phyloP scores from a whole-genome alignment of 2,113 vertebrate genomes.

The Pristiophorus japonicus region DNA sequence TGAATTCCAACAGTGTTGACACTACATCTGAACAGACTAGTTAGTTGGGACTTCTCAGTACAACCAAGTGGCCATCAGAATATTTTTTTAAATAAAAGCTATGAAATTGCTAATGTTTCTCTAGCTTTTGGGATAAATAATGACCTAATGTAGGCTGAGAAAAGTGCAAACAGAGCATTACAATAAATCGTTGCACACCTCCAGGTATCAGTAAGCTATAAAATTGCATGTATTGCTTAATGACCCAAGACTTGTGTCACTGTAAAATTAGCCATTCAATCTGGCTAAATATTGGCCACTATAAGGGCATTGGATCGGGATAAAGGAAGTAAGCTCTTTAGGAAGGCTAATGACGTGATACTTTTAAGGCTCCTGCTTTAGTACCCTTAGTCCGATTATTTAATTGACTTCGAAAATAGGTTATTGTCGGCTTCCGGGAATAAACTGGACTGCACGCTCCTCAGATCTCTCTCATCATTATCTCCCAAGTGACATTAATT shows the following conservation, averaged over 20 bases:
- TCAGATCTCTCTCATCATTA: not conserved
- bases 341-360: not conserved
- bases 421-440: not conserved
- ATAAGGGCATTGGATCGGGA: not conserved
- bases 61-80: not conserved
- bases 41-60: not conserved
- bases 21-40: not conserved
- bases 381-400: not conserved
- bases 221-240: not conserved
- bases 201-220: not conserved
- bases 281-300: not conserved
- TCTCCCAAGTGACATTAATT: not conserved
- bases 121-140: not conserved
- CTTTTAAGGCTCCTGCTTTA: not conserved
- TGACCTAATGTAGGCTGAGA: too few species aligned
- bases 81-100: not conserved
- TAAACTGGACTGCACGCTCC: not conserved
- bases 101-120: not conserved
- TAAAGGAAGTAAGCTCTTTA: not conserved
- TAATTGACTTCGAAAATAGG: constrained; percentile 12
- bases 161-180: not conserved
- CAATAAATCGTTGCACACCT: not conserved
- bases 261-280: not conserved
- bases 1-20: not conserved
- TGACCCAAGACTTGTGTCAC: not conserved